Percentiles rank a stretch among this genome's conserved stretches.
Conservation (phyloP, 2,797 vertebrate species). For the Poecilia wingei region DNA sequence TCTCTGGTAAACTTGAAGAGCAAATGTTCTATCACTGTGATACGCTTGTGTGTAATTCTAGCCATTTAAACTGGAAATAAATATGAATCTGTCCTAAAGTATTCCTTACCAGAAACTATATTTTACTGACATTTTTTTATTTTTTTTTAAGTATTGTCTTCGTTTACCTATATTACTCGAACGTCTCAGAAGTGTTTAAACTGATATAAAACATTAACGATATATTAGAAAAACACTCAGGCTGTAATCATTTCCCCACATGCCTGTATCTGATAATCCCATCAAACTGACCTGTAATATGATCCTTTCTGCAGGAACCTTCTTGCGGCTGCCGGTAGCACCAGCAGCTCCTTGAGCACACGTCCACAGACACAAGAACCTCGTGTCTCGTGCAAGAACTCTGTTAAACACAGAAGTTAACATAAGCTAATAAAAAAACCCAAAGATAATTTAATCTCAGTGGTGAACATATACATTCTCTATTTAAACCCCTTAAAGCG, state of each 20-base stretch:
- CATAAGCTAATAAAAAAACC: not conserved
- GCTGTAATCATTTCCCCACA: not conserved
- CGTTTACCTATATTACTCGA: not conserved
- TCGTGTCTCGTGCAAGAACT: slow-evolving; percentile 86
- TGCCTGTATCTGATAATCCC: not conserved
- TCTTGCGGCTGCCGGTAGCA: slow-evolving; percentile 76
- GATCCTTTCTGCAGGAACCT: slow-evolving; percentile 84
- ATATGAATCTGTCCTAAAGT: not conserved
- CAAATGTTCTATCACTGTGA: not conserved
- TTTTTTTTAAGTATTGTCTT: not conserved
- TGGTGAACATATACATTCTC: not conserved
- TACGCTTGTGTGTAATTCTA: not conserved
- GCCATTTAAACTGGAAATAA: not conserved
- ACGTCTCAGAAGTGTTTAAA: not conserved
- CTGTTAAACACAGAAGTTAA: slow-evolving; percentile 69
- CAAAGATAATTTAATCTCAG: not conserved
- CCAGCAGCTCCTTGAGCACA: slow-evolving; percentile 74
- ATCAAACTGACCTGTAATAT: slow-evolving; percentile 86
- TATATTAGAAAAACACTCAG: not conserved
- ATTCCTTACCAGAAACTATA: no score
- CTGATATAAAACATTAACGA: not conserved
- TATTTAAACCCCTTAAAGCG: not conserved
- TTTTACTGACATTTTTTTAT: no score
- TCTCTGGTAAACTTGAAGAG: not conserved
- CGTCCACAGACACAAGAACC: slow-evolving; percentile 90